These are phyloP conservation scores for Podilymbus podiceps DNA, from an alignment of 2,113 vertebrate species.

Conservation along the genomic window DNA sequence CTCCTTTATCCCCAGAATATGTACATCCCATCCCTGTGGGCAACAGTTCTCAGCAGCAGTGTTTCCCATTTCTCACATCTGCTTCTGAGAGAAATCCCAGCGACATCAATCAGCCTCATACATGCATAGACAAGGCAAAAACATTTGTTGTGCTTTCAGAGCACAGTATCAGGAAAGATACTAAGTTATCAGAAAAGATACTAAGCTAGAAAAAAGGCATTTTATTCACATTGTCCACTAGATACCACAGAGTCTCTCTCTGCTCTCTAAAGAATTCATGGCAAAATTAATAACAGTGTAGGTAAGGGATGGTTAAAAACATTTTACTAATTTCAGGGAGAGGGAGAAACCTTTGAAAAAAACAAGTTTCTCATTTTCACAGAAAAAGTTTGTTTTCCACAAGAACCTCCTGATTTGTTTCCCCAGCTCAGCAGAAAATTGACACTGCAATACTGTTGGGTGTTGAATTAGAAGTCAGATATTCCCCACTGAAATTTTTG, in stretches of 20 bases:
- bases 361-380: not conserved
- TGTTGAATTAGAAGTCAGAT: not conserved
- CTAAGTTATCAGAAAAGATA: constrained; percentile 1
- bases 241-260: not conserved
- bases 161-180: constrained; percentile 2
- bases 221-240: not conserved
- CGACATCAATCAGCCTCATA: constrained; percentile 26
- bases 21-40: constrained; percentile 32
- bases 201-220: not conserved
- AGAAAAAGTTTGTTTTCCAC: not conserved
- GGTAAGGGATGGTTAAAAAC: not conserved
- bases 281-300: not conserved
- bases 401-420: not conserved
- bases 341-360: not conserved
- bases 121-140: constrained; percentile 23
- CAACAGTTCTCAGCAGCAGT: constrained; percentile 36
- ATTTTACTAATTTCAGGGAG: not conserved
- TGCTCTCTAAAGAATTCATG: not conserved
- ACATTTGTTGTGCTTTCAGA: constrained; percentile 11
- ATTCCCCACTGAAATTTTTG: not conserved
- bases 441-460: not conserved
- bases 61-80: constrained; percentile 38
- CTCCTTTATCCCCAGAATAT: constrained; percentile 40
- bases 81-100: constrained; percentile 41
- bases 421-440: not conserved